Evolutionary conservation across 2,888 invertebrate species (phyloP), one percentile per base, ranked within the genome.

Genomic region (Scaptodrosophila latifasciaeformis): DNA sequence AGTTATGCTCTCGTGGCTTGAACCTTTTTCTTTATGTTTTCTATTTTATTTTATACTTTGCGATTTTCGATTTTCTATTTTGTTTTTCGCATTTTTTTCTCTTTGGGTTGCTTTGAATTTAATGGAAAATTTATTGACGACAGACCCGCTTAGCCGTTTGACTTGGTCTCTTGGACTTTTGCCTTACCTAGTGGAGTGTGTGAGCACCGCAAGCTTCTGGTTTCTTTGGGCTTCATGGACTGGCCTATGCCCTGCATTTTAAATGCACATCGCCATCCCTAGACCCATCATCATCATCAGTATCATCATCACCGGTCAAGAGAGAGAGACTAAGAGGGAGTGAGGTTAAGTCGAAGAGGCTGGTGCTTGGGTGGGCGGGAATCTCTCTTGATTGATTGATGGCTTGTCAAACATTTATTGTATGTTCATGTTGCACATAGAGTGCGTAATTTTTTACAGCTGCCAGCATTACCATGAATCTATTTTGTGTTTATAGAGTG

Each of bases 51-150:
- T 27, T 39, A n/a, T 10, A 15, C 13, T 35, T 46, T 19, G 27
- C 5, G 17, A 37, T 31, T n/a, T 2, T 17, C 1, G 18, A 10
- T 13, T 21, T 51, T 57, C 60, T 47, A 47, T 51, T 57, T 37
- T 34, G 15, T 54, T 49, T 49, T 44, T 35, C 17, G 13, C 18
- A 15, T 43, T 53, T 62, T 57, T 52, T 51, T 48, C 57, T 68
- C 70, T 77, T 74, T 70, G 57, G 66, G 58, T 70, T 71, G 68
- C 62, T 74, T 74, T 74, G 70, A 72, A 67, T 82, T 78, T 78
- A 82, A 82, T 82, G 82, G 81, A 78, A 82, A 82, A 82, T 82
- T 82, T 82, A 82, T 82, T 82, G 80, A 82, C 77, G 77, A 71
- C 79, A 81, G 70, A 80, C n/a, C 71, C 81, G 81, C 70, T 70